Conservation (phyloP, 2,113 vertebrate species). For the Heteronetta atricapilla region DNA sequence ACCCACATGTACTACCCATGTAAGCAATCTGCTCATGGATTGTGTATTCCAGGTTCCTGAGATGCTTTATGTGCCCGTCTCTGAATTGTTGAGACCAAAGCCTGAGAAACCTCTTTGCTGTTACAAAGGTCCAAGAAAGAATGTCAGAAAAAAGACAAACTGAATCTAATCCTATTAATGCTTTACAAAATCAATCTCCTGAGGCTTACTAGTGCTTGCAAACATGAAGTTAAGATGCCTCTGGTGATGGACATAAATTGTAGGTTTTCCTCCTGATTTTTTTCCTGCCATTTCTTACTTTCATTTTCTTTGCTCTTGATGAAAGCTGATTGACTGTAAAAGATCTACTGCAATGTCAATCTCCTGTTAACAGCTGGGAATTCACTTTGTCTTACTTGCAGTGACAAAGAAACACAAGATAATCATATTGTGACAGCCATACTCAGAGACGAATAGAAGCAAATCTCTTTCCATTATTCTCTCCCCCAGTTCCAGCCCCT, state of each 20-base stretch:
- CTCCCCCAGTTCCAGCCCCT: not conserved
- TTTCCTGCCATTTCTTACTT: conserved; percentile 24
- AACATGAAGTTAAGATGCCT: conserved; percentile 36
- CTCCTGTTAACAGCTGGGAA: conserved; percentile 39
- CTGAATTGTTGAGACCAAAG: not conserved
- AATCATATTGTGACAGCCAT: conserved; percentile 55
- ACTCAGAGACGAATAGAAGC: not conserved
- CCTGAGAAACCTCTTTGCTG: not conserved
- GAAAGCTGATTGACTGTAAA: conserved; percentile 46
- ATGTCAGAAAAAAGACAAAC: not conserved
- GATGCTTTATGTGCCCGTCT: not conserved
- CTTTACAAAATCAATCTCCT: conserved; percentile 15
- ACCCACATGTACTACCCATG: not conserved
- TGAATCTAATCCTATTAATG: conserved; percentile 21
- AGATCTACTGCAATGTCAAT: conserved; percentile 44
- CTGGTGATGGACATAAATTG: conserved; percentile 43
- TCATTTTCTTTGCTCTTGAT: not conserved
- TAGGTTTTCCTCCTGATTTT: not conserved
- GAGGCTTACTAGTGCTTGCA: conserved; percentile 2
- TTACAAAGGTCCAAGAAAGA: not conserved
- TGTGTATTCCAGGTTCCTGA: not conserved
- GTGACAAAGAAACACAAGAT: conserved; percentile 40
- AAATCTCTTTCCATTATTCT: conserved; percentile 4
- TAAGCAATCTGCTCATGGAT: not conserved
- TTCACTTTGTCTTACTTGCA: conserved; percentile 55